phyloP scores from a whole-genome alignment of 30 jellyfish, hydroid and myxozoan genomes.

The Phacellophora camtschatica region DNA sequence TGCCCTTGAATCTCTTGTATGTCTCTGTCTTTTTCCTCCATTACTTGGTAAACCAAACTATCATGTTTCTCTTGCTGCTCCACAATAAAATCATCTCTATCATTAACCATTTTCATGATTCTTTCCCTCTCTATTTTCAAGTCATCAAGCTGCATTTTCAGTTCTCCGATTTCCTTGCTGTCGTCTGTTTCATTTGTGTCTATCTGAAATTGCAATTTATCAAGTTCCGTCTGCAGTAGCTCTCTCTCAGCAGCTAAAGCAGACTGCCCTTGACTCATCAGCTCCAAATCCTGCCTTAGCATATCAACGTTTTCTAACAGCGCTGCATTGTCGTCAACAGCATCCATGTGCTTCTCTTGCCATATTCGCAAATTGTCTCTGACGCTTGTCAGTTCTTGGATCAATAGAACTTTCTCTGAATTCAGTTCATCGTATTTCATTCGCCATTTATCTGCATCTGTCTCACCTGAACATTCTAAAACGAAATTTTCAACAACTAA shows the following conservation, averaged over 20 bases:
- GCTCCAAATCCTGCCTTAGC: conserved; percentile 54
- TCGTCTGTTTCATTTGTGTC: conserved; percentile 83
- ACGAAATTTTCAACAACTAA: conserved; percentile 8
- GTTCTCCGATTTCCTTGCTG: conserved; percentile 74
- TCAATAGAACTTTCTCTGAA: conserved; percentile 1
- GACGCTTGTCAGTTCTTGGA: conserved; percentile 13
- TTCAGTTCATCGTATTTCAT: conserved; percentile 9
- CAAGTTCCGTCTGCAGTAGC: conserved; percentile 65
- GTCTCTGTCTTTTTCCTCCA: conserved; percentile 66
- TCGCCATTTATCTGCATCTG: conserved; percentile 70
- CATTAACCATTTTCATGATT: conserved; percentile 60
- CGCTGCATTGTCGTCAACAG: conserved; percentile 46
- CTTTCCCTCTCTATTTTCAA: conserved; percentile 70
- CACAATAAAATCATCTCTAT: conserved; percentile 49
- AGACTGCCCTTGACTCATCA: conserved; percentile 58
- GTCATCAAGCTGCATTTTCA: conserved; percentile 71
- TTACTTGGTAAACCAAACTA: conserved; percentile 38
- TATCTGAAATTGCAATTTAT: conserved; percentile 73
- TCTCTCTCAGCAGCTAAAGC: conserved; percentile 67
- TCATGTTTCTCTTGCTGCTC: conserved; percentile 79
- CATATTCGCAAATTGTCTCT: conserved; percentile 14
- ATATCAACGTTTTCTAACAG: conserved; percentile 52
- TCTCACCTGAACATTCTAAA: conserved; percentile 19
- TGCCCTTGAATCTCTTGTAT: conserved; percentile 63
- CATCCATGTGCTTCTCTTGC: conserved; percentile 14